These are phyloP conservation scores for Gambusia yucatana DNA, from an alignment of 2,797 vertebrate species.

Conservation along the genomic window DNA sequence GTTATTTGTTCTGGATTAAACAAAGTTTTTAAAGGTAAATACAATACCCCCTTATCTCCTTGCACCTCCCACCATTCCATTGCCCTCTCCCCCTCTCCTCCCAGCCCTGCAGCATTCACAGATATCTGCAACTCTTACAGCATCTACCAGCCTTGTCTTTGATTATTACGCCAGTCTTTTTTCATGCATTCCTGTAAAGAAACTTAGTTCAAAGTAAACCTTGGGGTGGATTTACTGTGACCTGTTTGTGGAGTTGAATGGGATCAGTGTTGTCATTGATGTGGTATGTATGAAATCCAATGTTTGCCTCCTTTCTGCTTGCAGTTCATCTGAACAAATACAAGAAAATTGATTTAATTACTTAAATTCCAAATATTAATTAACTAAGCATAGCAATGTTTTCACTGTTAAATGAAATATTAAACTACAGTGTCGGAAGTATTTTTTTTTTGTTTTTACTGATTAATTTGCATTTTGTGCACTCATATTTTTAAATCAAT, in stretches of 20 bases:
- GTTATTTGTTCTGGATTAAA: background rate
- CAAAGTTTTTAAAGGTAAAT: background rate
- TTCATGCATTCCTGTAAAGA: conserved; percentile 43
- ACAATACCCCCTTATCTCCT: conserved; percentile 34
- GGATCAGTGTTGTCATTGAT: conserved; percentile 45
- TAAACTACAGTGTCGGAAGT: background rate
- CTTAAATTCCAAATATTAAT: background rate
- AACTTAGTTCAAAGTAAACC: conserved; percentile 40
- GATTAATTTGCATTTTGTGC: background rate
- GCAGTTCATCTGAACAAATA: background rate
- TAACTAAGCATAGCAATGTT: background rate
- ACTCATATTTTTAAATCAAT: background rate
- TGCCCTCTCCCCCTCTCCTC: conserved; percentile 51
- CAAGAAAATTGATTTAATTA: background rate
- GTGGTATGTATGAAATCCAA: conserved; percentile 73
- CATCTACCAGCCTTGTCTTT: conserved; percentile 27
- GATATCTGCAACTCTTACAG: conserved; percentile 28
- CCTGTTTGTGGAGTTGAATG: conserved; percentile 33
- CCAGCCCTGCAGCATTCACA: conserved; percentile 45
- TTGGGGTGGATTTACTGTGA: conserved; percentile 32
- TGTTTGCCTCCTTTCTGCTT: background rate
- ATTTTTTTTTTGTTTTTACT: background rate
- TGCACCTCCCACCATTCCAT: conserved; percentile 27
- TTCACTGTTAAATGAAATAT: background rate
- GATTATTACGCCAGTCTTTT: conserved; percentile 24